Evolutionary conservation across 2,113 vertebrate genomes (phyloP).

Genomic region (Ailurus styani): DNA sequence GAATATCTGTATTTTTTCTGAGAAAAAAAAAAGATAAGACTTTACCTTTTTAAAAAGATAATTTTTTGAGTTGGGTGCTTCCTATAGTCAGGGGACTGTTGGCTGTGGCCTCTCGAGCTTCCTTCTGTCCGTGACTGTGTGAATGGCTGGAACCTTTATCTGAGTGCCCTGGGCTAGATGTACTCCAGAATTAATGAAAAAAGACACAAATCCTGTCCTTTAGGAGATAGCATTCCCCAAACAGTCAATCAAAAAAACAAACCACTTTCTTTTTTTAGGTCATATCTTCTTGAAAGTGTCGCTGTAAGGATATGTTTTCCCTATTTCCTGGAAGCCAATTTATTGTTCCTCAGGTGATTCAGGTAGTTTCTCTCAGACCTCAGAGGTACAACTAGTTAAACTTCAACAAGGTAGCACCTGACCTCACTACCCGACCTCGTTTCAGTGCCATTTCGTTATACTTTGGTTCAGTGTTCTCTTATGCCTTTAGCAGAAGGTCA

Average conservation of each 20-base stretch:
- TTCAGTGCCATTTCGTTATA: conserved; percentile 8
- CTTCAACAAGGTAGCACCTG: background rate
- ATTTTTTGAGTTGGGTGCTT: conserved; percentile 4
- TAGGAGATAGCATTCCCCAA: conserved; percentile 39
- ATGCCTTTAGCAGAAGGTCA: conserved; percentile 23
- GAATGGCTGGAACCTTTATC: conserved; percentile 38
- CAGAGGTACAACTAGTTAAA: conserved; percentile 70
- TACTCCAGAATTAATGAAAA: conserved; percentile 41
- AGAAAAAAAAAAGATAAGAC: background rate
- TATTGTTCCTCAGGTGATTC: background rate
- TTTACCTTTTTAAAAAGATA: background rate
- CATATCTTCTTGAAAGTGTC: conserved; percentile 37
- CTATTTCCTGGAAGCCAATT: conserved; percentile 52
- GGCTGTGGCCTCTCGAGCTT: background rate
- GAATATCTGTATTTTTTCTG: background rate
- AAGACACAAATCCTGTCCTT: background rate
- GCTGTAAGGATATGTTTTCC: conserved; percentile 27
- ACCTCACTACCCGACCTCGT: conserved; percentile 20
- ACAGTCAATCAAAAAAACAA: conserved; percentile 46
- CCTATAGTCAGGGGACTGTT: background rate
- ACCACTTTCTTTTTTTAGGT: conserved; percentile 4
- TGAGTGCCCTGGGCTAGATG: background rate
- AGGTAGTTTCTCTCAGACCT: conserved; percentile 50
- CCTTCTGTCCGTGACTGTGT: background rate
- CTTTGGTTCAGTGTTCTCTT: conserved; percentile 8